Evolutionary conservation across 1,140 invertebrate genomes (phyloP), one percentile per base, ranked within the genome.

Genomic region (Daktulosphaira vitifoliae): DNA sequence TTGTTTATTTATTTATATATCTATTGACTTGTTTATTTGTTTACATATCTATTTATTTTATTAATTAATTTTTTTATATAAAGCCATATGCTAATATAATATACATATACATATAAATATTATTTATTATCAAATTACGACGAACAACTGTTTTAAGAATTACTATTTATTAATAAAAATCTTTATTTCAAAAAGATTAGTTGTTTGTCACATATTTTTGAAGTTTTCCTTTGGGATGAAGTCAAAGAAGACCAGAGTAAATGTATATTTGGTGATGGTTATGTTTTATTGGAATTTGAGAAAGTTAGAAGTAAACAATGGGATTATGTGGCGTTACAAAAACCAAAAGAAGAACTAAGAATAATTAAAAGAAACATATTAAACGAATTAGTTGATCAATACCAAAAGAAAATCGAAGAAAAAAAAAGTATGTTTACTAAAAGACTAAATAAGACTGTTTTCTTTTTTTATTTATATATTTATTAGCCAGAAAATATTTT

Each of bases 161-260:
- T 65, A 49, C 37, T 8, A 22, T 5, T 16, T 69, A 46, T 66
- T 71, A 25, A 65, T 49, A 66, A 5, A 42, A 44, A 6, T 62
- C 44, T 39, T 22, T 25, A 37, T 11, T 20, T 65, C 15, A 65
- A 66, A 4, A n/a, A 87, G 78, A 79, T 79, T 15, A 80, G 81
- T 68, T 85, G 78, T 71, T 78, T 76, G n/a, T 81, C 83, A 9
- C 85, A 80, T 70, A 75, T 86, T 49, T 82, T 86, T 69, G 84
- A 86, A 76, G 72, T 81, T 26, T 83, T 86, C 74, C 74, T 86
- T 25, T 75, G 77, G 66, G 69, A 79, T 42, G 70, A 78, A 9
- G 78, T 87, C 4, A 71, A 81, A 67, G 78, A 79, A 37, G 73
- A 78, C 11, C 74, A 77, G 66, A 84, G 82, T 70, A 78, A 76